phyloP scores from a whole-genome alignment of 2,113 vertebrate genomes.

The Erinaceus europaeus region DNA sequence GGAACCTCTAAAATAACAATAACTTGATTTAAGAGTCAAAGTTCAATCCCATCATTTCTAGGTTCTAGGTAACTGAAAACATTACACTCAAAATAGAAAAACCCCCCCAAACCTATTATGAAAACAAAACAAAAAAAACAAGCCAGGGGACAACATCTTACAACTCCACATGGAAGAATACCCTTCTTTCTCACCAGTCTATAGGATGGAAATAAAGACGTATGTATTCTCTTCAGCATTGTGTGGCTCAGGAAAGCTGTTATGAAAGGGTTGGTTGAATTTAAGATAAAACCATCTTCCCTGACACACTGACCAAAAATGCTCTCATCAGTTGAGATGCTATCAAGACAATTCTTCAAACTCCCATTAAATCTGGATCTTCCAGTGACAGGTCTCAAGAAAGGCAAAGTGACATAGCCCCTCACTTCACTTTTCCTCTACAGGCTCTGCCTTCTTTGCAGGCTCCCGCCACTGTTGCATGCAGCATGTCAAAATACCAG shows the following conservation, averaged over 20 bases:
- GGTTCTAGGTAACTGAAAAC: slow-evolving; percentile 16
- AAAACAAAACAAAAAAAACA: background rate
- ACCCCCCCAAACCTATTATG: background rate
- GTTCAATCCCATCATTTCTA: background rate
- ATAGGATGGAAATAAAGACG: background rate
- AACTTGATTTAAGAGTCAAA: background rate
- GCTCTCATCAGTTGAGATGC: background rate
- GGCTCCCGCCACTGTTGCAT: background rate
- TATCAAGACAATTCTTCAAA: background rate
- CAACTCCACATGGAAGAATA: background rate
- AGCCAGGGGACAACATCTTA: background rate
- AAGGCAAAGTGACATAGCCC: background rate
- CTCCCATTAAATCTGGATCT: background rate
- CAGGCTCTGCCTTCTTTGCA: background rate
- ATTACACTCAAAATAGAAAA: background rate
- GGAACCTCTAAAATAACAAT: slow-evolving; percentile 35
- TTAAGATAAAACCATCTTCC: background rate
- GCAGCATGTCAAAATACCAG: background rate
- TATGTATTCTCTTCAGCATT: background rate
- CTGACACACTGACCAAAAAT: background rate
- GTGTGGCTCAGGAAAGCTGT: too few relatives aligned
- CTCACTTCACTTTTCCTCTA: background rate
- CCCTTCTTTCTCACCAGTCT: background rate
- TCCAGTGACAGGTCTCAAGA: background rate
- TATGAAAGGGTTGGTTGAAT: background rate